Percentiles rank a stretch among this genome's conserved stretches.
These are phyloP conservation scores for Ophthalmolycus amberensis DNA, from an alignment of 2,113 vertebrate genomes.

Conservation along the genomic window DNA sequence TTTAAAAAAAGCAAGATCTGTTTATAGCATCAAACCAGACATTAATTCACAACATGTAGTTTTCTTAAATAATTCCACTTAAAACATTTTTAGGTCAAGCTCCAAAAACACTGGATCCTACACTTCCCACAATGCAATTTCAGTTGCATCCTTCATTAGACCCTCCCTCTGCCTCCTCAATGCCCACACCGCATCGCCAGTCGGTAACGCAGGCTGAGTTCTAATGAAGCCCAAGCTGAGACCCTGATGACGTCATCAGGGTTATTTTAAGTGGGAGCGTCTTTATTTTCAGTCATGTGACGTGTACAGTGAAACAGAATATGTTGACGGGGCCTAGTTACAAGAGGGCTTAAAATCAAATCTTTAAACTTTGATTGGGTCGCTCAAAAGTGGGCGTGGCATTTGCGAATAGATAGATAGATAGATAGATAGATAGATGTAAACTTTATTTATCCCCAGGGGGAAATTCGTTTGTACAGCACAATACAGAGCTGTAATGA, in stretches of 20 bases:
- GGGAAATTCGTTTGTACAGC: no score
- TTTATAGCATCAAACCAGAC: background rate
- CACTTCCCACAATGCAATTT: background rate
- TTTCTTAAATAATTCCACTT: background rate
- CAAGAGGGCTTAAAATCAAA: background rate
- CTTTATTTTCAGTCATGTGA: background rate
- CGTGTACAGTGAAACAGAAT: background rate
- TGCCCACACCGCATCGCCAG: background rate
- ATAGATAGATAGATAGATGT: no score
- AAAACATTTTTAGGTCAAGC: no score
- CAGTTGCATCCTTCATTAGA: background rate
- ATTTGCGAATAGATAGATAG: no score
- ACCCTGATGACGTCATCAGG: background rate
- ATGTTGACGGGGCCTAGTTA: background rate
- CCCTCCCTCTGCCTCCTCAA: background rate
- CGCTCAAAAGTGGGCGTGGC: background rate
- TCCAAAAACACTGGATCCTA: background rate
- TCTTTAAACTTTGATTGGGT: background rate
- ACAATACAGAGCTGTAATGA: background rate
- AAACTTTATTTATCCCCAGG: no score
- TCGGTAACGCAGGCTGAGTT: background rate
- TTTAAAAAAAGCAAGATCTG: background rate
- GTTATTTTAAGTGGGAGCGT: background rate
- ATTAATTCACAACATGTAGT: background rate
- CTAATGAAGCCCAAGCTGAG: background rate